phyloP scores from a whole-genome alignment of 2,888 invertebrate species.

The Luffia ferchaultella region DNA sequence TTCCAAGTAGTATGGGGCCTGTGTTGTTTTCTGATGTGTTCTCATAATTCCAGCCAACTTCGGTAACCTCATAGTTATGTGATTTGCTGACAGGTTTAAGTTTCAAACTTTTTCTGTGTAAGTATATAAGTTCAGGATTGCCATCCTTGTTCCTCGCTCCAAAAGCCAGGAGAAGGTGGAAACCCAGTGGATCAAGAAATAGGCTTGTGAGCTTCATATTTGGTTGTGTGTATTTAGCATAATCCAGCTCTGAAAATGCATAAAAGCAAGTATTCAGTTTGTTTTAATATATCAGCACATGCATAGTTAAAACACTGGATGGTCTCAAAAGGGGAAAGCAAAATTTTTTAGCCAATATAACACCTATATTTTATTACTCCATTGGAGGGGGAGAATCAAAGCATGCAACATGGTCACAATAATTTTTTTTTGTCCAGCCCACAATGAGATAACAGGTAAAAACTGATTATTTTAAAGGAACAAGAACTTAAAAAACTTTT shows the following conservation, averaged over 20 bases:
- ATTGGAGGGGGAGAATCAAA: too few relatives aligned
- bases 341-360: too few relatives aligned
- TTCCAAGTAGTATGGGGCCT: slow-evolving; percentile 88
- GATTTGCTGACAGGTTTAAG: slow-evolving; percentile 71
- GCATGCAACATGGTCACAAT: too few relatives aligned
- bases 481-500: too few relatives aligned
- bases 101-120: slow-evolving; percentile 79
- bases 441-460: too few relatives aligned
- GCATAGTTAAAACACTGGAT: too few relatives aligned
- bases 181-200: slow-evolving; percentile 87
- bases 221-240: slow-evolving; percentile 69
- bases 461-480: too few relatives aligned
- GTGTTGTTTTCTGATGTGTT: slow-evolving; percentile 76
- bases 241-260: slow-evolving; percentile 72
- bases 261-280: background rate
- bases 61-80: slow-evolving; percentile 84
- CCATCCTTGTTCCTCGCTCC: slow-evolving; percentile 56
- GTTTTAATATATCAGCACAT: too few relatives aligned
- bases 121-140: slow-evolving; percentile 80
- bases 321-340: too few relatives aligned
- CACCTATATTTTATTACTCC: too few relatives aligned
- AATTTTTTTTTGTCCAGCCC: too few relatives aligned
- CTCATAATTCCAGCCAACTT: slow-evolving; percentile 88
- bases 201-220: slow-evolving; percentile 71
- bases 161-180: slow-evolving; percentile 83